Evolutionary conservation across 2,113 vertebrate species (phyloP).

Genomic region (Carassius auratus): DNA sequence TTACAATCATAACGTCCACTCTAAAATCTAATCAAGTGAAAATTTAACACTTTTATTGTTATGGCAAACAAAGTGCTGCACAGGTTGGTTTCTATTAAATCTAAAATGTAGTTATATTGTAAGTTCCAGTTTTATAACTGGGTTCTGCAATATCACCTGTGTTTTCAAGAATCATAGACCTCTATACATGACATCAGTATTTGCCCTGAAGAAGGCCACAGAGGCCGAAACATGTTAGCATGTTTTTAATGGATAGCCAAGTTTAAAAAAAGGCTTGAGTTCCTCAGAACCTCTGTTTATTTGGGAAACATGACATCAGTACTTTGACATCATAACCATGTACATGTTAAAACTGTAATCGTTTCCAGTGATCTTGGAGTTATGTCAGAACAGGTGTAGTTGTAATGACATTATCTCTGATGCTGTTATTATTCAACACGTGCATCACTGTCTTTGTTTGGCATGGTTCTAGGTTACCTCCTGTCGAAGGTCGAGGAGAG

Average conservation of each 20-base stretch:
- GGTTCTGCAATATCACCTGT: no score
- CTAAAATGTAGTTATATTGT: neutral
- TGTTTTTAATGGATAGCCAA: no score
- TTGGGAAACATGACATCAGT: neutral
- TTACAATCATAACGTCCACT: no score
- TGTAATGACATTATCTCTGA: neutral
- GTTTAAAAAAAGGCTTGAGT: no score
- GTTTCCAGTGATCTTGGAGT: neutral
- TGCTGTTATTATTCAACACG: neutral
- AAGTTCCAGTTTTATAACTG: no score
- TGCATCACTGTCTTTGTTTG: neutral
- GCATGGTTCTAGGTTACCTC: constrained; percentile 83
- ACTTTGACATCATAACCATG: neutral
- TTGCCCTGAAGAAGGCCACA: neutral
- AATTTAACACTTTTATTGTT: no score
- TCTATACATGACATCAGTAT: neutral
- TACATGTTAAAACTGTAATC: neutral
- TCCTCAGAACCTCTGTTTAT: no score
- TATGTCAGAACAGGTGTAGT: neutral
- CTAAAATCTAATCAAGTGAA: no score
- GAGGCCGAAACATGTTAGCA: no score
- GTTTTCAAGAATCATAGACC: no score
- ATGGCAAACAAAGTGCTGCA: no score
- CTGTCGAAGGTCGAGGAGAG: constrained; percentile 98
- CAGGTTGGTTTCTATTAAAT: neutral